phyloP scores from a whole-genome alignment of 2,888 invertebrate genomes.

The Mycalesis mineus region DNA sequence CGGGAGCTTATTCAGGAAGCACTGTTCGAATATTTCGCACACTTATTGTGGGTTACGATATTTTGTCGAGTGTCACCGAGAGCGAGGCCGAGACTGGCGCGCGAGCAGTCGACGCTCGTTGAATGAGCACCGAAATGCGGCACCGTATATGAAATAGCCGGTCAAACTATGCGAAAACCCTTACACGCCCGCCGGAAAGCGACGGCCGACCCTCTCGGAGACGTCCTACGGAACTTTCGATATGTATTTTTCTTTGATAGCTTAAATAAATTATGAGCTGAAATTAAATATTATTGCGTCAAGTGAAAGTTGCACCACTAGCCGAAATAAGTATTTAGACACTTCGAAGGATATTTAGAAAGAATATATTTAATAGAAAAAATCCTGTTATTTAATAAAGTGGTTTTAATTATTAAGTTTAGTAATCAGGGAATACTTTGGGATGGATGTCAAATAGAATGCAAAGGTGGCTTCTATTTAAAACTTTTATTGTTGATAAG shows the following conservation, averaged over 20 bases:
- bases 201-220: slow-evolving; percentile 57
- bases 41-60: slow-evolving; percentile 31
- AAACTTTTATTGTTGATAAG: too few species aligned
- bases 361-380: too few species aligned
- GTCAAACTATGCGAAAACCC: slow-evolving; percentile 76
- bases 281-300: too few species aligned
- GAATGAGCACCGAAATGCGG: slow-evolving; percentile 78
- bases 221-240: slow-evolving; percentile 39
- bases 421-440: too few species aligned
- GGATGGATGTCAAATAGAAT: too few species aligned
- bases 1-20: slow-evolving; percentile 19
- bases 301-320: too few species aligned
- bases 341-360: not conserved
- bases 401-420: too few species aligned
- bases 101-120: slow-evolving; percentile 74
- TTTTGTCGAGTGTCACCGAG: slow-evolving; percentile 48
- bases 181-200: slow-evolving; percentile 62
- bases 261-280: not conserved
- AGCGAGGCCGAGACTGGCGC: slow-evolving; percentile 54
- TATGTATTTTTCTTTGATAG: not conserved
- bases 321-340: not conserved
- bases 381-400: too few species aligned
- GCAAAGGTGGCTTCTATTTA: too few species aligned
- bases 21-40: slow-evolving; percentile 21
- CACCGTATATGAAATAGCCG: slow-evolving; percentile 75